phyloP scores from a whole-genome alignment of 53 echinoderm and acorn worm genomes.

The Echinometra lucunter region DNA sequence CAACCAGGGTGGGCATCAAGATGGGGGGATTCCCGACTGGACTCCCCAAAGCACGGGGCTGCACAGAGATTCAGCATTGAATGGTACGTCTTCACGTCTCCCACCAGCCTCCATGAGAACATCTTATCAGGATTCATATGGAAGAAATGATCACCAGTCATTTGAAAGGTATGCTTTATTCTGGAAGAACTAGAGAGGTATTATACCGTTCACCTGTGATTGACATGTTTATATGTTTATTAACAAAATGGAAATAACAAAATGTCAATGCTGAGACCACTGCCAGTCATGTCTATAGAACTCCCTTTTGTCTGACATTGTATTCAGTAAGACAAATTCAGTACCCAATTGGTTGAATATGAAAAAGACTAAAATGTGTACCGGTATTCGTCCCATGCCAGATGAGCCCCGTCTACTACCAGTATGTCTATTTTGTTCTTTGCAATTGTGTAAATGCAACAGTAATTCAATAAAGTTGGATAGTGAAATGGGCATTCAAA shows the following conservation, averaged over 20 bases:
- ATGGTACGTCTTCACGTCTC: background rate
- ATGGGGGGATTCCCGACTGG: background rate
- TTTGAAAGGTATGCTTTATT: conserved; percentile 56
- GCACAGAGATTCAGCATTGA: conserved; percentile 3
- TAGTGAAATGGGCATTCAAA: background rate
- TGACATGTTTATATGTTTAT: background rate
- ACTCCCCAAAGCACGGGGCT: conserved; percentile 32
- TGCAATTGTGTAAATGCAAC: no score
- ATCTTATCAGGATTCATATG: conserved; percentile 57
- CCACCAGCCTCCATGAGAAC: conserved; percentile 24
- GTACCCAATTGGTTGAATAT: no score
- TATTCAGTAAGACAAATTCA: no score
- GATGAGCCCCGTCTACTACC: no score
- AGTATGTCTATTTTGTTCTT: no score
- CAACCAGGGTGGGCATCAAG: background rate
- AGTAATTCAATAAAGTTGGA: no score
- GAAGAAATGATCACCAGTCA: conserved; percentile 57
- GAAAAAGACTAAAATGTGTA: no score
- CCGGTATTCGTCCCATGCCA: no score
- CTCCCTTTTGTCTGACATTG: no score
- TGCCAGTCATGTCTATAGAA: no score
- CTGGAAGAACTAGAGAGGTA: background rate
- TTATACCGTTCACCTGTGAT: background rate
- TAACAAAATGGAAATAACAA: background rate
- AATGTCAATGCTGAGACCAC: no score